Evolutionary conservation across 37 sponge, comb jelly and placozoan genomes (phyloP).

Genomic region (Agelas oroides): DNA sequence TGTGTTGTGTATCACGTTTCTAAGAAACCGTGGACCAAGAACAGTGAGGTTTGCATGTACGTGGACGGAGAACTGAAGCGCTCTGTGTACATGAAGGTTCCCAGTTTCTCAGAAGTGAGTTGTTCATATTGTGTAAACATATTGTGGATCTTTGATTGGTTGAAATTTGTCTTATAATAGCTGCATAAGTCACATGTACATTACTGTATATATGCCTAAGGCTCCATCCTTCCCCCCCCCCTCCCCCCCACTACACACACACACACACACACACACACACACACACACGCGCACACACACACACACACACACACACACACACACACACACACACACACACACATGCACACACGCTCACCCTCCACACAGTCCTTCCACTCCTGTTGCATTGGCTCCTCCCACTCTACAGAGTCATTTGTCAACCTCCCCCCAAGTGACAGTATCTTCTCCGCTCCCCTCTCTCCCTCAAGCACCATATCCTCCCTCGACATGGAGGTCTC

Average conservation of each 20-base stretch:
- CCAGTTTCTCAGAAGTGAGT: constrained; percentile 70
- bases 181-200: no score
- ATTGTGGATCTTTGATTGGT: not conserved
- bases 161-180: not conserved
- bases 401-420: not conserved
- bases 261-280: no score
- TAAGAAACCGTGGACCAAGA: constrained; percentile 28
- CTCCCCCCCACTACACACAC: no score
- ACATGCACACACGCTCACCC: not conserved
- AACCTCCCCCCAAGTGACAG: not conserved
- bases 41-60: constrained; percentile 71
- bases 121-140: not conserved
- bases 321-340: not conserved
- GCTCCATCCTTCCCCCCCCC: no score
- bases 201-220: no score
- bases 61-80: constrained; percentile 64
- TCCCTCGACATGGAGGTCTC: constrained; percentile 13
- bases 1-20: constrained; percentile 54
- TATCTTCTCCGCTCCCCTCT: no score
- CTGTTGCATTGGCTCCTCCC: not conserved
- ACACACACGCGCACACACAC: not conserved
- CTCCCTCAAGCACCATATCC: no score
- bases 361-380: not conserved
- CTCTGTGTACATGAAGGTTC: constrained; percentile 52
- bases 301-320: not conserved